Percentiles rank a stretch among this genome's conserved stretches.
phyloP scores from a whole-genome alignment of 2,797 vertebrate genomes.

The Gymnopithys bicolor region DNA sequence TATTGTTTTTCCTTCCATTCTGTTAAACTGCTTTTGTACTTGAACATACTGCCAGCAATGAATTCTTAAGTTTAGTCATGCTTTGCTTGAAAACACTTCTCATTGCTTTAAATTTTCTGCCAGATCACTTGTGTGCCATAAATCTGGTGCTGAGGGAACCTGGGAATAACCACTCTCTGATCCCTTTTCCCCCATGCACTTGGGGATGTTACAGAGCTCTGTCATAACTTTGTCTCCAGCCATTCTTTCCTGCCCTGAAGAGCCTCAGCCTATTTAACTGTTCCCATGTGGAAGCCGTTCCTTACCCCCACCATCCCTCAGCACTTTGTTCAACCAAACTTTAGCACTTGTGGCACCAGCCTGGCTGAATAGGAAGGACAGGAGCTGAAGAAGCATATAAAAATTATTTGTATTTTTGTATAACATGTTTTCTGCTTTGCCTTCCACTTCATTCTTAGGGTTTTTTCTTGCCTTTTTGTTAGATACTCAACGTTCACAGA shows the following conservation, averaged over 20 bases:
- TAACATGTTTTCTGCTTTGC: background rate
- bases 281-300: background rate
- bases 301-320: background rate
- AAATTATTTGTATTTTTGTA: background rate
- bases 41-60: background rate
- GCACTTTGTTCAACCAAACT: background rate
- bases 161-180: background rate
- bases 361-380: background rate
- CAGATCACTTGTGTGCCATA: background rate
- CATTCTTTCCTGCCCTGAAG: background rate
- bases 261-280: background rate
- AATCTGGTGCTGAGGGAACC: background rate
- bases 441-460: background rate
- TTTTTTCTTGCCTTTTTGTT: background rate
- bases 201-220: background rate
- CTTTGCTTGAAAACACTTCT: background rate
- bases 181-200: background rate
- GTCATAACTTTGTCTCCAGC: background rate
- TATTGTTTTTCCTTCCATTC: background rate
- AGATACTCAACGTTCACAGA: background rate
- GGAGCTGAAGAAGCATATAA: background rate
- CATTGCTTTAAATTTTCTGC: slow-evolving; percentile 22
- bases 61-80: background rate
- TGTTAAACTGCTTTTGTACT: background rate
- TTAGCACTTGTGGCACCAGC: background rate